A percentile compares a stretch with the other conserved stretches of the same genome.
These are phyloP conservation scores for Congeria kusceri DNA, from an alignment of 2,888 invertebrate genomes.

Conservation along the genomic window DNA sequence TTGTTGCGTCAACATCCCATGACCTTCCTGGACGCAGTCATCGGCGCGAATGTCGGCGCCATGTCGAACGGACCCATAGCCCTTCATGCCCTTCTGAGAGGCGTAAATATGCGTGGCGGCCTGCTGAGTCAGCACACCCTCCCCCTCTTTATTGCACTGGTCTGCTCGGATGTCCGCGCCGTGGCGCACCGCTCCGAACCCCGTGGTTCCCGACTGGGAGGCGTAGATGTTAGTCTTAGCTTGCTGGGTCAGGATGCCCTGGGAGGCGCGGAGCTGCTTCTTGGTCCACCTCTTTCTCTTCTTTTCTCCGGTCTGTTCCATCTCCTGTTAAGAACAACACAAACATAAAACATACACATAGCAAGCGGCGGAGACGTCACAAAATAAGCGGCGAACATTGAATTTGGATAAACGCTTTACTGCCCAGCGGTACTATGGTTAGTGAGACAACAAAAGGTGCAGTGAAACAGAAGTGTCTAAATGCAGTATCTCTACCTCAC, in stretches of 20 bases:
- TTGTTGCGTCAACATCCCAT: constrained; percentile 71
- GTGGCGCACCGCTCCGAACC: constrained; percentile 78
- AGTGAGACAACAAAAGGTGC: too few species aligned
- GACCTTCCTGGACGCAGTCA: constrained; percentile 50
- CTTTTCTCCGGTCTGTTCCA: constrained; percentile 54
- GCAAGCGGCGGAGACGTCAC: neutral
- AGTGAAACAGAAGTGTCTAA: too few species aligned
- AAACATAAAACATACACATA: constrained; percentile 17
- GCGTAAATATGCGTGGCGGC: constrained; percentile 84
- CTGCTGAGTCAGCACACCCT: constrained; percentile 81
- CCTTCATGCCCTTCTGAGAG: constrained; percentile 82
- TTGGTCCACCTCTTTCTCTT: constrained; percentile 58
- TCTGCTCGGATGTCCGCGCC: constrained; percentile 83
- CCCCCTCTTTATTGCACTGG: constrained; percentile 77
- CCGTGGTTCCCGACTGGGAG: constrained; percentile 83
- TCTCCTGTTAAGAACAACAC: constrained; percentile 46
- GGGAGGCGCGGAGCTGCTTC: constrained; percentile 55
- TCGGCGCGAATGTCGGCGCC: constrained; percentile 82
- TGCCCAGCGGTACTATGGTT: too few species aligned
- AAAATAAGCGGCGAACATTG: constrained; percentile 3
- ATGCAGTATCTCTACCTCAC: too few species aligned
- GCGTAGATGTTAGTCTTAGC: constrained; percentile 84
- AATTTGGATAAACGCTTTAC: constrained; percentile 6
- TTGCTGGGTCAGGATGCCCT: constrained; percentile 69
- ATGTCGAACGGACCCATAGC: constrained; percentile 77